Evolutionary conservation across 2,888 invertebrate genomes (phyloP), one percentile per base, ranked within the genome.

Genomic region (Bombylius discolor): DNA sequence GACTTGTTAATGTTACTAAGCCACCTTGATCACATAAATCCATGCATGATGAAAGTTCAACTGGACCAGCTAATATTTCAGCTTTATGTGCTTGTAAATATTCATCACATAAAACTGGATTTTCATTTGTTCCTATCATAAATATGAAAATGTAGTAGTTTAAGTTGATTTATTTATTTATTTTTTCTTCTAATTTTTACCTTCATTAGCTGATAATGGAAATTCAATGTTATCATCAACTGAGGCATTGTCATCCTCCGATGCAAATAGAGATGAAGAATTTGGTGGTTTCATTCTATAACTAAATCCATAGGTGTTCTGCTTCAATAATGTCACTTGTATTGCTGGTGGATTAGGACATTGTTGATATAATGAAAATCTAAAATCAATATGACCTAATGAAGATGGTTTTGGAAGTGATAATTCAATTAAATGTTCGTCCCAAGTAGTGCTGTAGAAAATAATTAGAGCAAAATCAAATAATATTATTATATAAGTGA

Each of bases 361-460:
- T 6, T 85, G 81, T 6, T 84, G 80, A 68, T 90, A 90, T 42
- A 95, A 76, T 1, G 84, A 84, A 68, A 93, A 94, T 61, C 87
- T 85, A 49, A 95, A 83, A 70, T 94, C 93, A 33, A 95, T 84
- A 66, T 94, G 94, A n/a, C 92, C 92, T 55, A 94, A 77, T 44
- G 82, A 81, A 4, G 84, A 82, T 51, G 85, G 84, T 61, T 85
- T 83, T 0, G 92, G 89, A 54, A 95, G 70, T 1, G 91, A 89
- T 8, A 95, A 76, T 70, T 95, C 95, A 65, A 95, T 85, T 34
- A 94, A 81, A 66, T 95, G 94, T 68, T 95, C 94, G 67, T 93
- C 91, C 89, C 91, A 93, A 0, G 93, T 91, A 32, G 88, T 82
- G 52, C 81, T 81, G 66, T 39, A 39, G 39, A 7, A 39, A 39